These are phyloP conservation scores for Smutsia temminckii DNA, from an alignment of 2,797 vertebrate species.

Conservation along the genomic window DNA sequence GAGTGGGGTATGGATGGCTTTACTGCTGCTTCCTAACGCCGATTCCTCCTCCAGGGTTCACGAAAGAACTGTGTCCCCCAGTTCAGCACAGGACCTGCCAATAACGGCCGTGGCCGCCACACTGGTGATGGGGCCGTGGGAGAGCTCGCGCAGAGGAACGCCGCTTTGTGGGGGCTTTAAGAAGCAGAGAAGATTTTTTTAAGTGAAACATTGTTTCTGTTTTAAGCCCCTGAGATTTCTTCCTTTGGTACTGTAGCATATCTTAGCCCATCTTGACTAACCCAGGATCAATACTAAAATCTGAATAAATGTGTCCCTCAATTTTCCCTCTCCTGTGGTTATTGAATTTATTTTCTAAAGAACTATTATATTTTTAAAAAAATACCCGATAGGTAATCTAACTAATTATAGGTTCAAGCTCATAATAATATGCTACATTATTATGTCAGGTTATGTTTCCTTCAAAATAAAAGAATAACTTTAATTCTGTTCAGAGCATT, in stretches of 20 bases:
- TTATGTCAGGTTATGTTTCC: not conserved
- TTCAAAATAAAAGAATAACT: not conserved
- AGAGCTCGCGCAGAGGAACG: not conserved
- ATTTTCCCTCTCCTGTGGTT: not conserved
- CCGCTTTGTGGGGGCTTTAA: not conserved
- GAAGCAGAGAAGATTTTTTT: not conserved
- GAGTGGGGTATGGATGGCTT: not conserved
- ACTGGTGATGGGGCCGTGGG: too few relatives aligned
- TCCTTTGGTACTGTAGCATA: not conserved
- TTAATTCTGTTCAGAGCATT: constrained; percentile 49
- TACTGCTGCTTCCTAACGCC: not conserved
- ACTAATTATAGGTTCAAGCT: not conserved
- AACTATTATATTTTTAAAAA: not conserved
- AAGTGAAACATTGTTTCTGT: not conserved
- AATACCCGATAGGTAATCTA: not conserved
- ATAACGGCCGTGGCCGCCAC: too few relatives aligned
- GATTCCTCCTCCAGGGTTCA: not conserved
- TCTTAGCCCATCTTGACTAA: not conserved
- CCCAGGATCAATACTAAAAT: not conserved
- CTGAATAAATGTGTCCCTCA: not conserved
- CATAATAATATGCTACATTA: not conserved
- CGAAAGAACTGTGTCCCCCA: not conserved
- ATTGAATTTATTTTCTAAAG: not conserved
- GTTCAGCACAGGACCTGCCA: too few relatives aligned
- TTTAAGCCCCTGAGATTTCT: not conserved